Conservation (phyloP, 2,888 invertebrate genomes). For the Brachylomia viminalis region DNA sequence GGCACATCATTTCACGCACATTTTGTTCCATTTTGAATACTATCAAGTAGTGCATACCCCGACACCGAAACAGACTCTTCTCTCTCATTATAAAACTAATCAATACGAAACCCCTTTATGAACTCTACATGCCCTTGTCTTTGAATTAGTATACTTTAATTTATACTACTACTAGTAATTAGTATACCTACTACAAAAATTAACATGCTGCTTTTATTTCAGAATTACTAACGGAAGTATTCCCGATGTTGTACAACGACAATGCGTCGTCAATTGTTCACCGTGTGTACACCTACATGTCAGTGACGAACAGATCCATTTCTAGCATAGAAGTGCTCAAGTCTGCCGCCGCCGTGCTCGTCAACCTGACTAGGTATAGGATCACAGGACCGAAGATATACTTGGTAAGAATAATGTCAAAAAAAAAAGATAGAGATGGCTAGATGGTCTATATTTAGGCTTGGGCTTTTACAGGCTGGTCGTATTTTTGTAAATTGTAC, state of each 20-base stretch:
- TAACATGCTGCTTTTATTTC: conserved; percentile 56
- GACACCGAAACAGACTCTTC: background rate
- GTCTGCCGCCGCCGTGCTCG: conserved; percentile 90
- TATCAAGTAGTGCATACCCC: background rate
- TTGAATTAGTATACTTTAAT: background rate
- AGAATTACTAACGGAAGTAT: conserved; percentile 86
- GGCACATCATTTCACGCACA: background rate
- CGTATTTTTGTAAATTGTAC: background rate
- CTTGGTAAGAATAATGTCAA: conserved; percentile 80
- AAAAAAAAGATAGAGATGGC: background rate
- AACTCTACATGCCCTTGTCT: background rate
- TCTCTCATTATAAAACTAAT: background rate
- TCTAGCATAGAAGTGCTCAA: conserved; percentile 91
- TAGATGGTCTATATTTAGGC: background rate
- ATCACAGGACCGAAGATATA: conserved; percentile 91
- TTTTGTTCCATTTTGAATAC: background rate
- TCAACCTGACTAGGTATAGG: conserved; percentile 92
- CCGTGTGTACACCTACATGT: conserved; percentile 84
- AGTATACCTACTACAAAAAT: background rate
- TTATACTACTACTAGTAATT: no score
- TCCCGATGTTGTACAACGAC: conserved; percentile 84
- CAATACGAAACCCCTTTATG: background rate
- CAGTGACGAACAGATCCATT: conserved; percentile 90
- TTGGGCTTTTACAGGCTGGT: background rate
- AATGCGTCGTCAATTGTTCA: conserved; percentile 80